Conservation (phyloP, 1,140 invertebrate genomes). For the Wasmannia auropunctata region DNA sequence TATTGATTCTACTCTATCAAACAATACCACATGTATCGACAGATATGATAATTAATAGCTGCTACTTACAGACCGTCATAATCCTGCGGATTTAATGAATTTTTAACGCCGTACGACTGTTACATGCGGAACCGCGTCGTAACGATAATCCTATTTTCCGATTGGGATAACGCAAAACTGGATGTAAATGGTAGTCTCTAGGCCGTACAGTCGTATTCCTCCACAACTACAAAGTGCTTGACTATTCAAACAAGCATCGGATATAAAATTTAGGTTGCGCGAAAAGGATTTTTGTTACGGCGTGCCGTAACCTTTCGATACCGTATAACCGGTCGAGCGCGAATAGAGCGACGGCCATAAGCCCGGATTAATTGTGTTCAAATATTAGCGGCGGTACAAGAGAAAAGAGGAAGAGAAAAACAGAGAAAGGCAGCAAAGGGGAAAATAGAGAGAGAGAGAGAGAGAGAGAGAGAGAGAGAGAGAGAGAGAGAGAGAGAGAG, state of each 20-base stretch:
- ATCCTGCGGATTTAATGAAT: slow-evolving; percentile 42
- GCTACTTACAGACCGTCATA: slow-evolving; percentile 50
- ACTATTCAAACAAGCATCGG: slow-evolving; percentile 24
- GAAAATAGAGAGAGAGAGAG: background rate
- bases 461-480: slow-evolving; percentile 19
- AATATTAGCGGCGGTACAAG: slow-evolving; percentile 77
- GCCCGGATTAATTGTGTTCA: slow-evolving; percentile 82
- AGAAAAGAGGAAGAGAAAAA: slow-evolving; percentile 26
- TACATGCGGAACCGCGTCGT: slow-evolving; percentile 6
- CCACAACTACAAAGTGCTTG: background rate
- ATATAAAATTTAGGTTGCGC: slow-evolving; percentile 35
- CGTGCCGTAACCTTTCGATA: slow-evolving; percentile 39
- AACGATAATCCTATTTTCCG: slow-evolving; percentile 47
- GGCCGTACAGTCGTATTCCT: background rate
- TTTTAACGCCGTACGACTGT: slow-evolving; percentile 34
- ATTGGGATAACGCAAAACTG: slow-evolving; percentile 10
- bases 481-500: background rate
- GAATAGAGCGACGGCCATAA: slow-evolving; percentile 61
- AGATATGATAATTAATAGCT: slow-evolving; percentile 56
- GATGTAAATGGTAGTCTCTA: slow-evolving; percentile 13
- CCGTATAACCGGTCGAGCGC: slow-evolving; percentile 16
- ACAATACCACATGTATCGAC: slow-evolving; percentile 46
- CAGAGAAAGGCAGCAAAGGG: slow-evolving; percentile 16
- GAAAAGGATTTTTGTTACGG: slow-evolving; percentile 50
- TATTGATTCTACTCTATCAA: slow-evolving; percentile 59